Percentiles rank a stretch among this genome's conserved stretches.
Evolutionary conservation across 2,888 invertebrate genomes (phyloP).

Genomic region (Tipula confusa): DNA sequence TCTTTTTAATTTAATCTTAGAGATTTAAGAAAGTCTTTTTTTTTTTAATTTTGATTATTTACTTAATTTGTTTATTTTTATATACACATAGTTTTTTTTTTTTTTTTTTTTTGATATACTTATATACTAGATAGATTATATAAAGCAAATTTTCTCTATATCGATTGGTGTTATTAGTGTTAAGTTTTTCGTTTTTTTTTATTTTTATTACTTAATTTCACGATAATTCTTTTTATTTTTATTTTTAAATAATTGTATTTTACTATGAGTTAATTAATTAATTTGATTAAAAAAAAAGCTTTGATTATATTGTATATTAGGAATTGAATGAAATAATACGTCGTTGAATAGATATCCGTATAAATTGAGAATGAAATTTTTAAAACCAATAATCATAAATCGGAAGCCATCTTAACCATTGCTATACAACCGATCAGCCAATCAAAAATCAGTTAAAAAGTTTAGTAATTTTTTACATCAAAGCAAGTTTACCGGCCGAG

Average conservation of each 20-base stretch:
- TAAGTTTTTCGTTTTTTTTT: slow-evolving; percentile 26
- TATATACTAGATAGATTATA: slow-evolving; percentile 15
- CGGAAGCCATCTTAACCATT: too few species aligned
- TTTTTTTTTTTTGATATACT: too few species aligned
- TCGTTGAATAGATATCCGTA: too few species aligned
- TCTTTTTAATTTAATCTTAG: slow-evolving; percentile 27
- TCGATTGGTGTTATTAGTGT: slow-evolving; percentile 28
- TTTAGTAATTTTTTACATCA: too few species aligned
- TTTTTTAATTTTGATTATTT: slow-evolving; percentile 31
- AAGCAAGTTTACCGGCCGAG: too few species aligned
- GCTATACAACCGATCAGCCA: too few species aligned
- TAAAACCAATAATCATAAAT: too few species aligned
- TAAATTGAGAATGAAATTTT: too few species aligned
- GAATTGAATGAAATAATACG: not conserved
- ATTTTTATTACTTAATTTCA: slow-evolving; percentile 13
- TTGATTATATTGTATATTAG: not conserved
- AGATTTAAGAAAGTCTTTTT: not conserved
- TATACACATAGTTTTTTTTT: slow-evolving; percentile 30
- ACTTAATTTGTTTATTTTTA: slow-evolving; percentile 32
- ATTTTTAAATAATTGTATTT: not conserved
- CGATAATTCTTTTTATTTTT: not conserved
- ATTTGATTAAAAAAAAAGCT: slow-evolving; percentile 12
- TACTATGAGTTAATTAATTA: not conserved
- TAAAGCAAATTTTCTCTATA: not conserved
- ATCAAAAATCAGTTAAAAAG: too few species aligned